Conservation (phyloP, 2,113 vertebrate species). For the Megaceryle torquata region DNA sequence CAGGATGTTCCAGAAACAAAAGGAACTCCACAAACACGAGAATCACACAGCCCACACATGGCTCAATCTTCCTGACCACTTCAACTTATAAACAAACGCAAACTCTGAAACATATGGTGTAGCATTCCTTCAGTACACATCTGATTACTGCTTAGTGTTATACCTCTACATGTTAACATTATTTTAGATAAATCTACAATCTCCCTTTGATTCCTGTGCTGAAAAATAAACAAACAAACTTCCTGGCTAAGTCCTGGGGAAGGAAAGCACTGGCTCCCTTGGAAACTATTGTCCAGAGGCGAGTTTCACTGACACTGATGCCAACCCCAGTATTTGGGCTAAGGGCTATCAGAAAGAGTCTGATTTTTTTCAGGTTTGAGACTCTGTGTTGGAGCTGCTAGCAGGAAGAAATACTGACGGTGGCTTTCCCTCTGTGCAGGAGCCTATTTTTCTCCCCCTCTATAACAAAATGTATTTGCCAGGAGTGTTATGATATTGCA, state of each 20-base stretch:
- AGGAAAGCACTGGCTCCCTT: not conserved
- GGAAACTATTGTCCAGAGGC: not conserved
- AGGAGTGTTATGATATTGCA: rapidly evolving
- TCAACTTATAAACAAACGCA: not conserved
- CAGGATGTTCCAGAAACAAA: not conserved
- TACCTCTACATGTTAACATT: not conserved
- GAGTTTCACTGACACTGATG: not conserved
- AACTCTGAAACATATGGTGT: not conserved
- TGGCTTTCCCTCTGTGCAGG: not conserved
- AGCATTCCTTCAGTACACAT: not conserved
- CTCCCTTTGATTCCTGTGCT: not conserved
- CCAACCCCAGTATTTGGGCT: not conserved
- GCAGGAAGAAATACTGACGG: not conserved
- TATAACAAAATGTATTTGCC: not conserved
- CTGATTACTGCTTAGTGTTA: not conserved
- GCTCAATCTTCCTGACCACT: not conserved
- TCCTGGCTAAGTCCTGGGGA: not conserved
- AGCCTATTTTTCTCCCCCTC: not conserved
- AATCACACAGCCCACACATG: not conserved
- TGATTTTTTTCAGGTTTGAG: not conserved
- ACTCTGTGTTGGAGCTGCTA: not conserved
- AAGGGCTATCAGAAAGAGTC: not conserved
- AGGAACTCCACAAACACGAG: not conserved
- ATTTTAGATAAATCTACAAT: not conserved
- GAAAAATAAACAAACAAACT: not conserved